A percentile compares a stretch with the other conserved stretches of the same genome.
These are phyloP conservation scores for Drosophila fungiperda DNA, from an alignment of 2,888 invertebrate genomes.

Conservation along the genomic window DNA sequence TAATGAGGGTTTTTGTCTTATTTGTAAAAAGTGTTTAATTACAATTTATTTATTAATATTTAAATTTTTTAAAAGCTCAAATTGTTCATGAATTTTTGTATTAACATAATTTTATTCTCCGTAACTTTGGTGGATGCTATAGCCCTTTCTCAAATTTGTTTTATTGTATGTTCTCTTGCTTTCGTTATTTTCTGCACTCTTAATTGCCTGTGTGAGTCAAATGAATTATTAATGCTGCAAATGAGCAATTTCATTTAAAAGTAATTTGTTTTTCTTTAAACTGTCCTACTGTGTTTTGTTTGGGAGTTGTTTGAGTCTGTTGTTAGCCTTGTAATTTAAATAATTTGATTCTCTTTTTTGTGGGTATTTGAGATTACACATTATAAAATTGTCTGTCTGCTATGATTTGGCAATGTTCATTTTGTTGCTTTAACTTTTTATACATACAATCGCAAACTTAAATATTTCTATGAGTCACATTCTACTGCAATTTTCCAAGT, in stretches of 20 bases:
- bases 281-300: background rate
- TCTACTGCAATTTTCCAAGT: slow-evolving; percentile 14
- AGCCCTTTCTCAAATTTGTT: background rate
- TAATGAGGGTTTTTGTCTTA: background rate
- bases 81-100: background rate
- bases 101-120: slow-evolving; percentile 13
- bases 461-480: background rate
- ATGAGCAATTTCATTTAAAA: slow-evolving; percentile 59
- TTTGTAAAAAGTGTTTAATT: background rate
- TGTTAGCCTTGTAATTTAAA: slow-evolving; percentile 12
- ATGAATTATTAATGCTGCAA: slow-evolving; percentile 64
- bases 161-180: background rate
- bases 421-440: slow-evolving; percentile 1
- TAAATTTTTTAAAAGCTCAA: background rate
- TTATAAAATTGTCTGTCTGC: background rate
- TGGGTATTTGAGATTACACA: slow-evolving; percentile 9
- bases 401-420: background rate
- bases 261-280: slow-evolving; percentile 28
- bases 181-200: background rate
- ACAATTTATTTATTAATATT: background rate
- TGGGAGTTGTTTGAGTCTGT: background rate
- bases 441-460: background rate
- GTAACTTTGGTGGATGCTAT: slow-evolving; percentile 11
- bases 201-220: slow-evolving; percentile 12
- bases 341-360: slow-evolving; percentile 14